Evolutionary conservation across 2,113 vertebrate genomes (phyloP), one percentile per base, ranked within the genome.

Genomic region (Heptranchias perlo): DNA sequence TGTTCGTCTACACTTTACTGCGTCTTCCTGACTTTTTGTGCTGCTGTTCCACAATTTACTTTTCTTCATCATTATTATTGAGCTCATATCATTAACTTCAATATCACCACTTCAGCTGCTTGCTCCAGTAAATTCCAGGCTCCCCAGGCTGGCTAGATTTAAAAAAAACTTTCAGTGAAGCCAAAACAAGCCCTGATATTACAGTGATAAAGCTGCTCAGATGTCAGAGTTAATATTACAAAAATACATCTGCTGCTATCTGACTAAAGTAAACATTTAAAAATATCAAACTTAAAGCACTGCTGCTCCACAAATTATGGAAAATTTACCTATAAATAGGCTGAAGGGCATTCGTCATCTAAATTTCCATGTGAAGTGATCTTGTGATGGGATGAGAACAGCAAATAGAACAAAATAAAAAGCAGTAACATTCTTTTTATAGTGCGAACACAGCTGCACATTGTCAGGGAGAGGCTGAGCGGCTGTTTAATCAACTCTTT

Each of bases 391-490:
- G 16, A 62, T 64, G 58, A 62, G 58, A 93, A 93, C n/a, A 62
- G 18, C 23, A 93, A 89, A 64, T 93, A 61, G 89, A 62, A 39
- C 58, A 62, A 93, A 39, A 62, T 58, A 93, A 91, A 52, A 91
- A 18, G 89, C 35, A 62, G 18, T 62, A 54, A 62, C n/a, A 39
- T 62, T 93, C 58, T 92, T 92, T 92, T 92, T 92, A 92, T 92
- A 39, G 58, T 7, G 58, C 23, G 89, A 61, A 14, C 2, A 4
- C 31, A 91, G 87, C 8, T 58, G 35, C 11, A n/a, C 35, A 0
- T 62, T 64, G 89, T 62, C n/a, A 39, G 58, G 89, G 35, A 62
- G 61, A 93, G 58, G 14, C 58, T 91, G 87, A 91, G 87, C 18
- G 31, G 31, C 35, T 62, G 13, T 64, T 62, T 62, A 6, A 62